phyloP scores from a whole-genome alignment of 2,113 vertebrate genomes.

The Todiramphus saurophagus region DNA sequence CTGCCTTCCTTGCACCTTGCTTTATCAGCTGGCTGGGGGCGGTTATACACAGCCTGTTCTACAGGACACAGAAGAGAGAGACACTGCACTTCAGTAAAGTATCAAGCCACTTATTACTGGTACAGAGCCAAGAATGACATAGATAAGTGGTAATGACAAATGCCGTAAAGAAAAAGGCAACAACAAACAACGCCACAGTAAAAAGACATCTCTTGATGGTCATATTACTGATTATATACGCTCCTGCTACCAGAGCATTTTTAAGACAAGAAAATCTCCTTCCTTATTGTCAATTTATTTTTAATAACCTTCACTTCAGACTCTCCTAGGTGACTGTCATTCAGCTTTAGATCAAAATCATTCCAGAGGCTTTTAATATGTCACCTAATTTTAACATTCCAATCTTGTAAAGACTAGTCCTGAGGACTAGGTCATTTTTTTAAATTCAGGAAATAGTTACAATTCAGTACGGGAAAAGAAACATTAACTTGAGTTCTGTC shows the following conservation, averaged over 20 bases:
- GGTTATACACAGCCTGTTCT: conserved; percentile 96
- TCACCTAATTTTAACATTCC: not conserved
- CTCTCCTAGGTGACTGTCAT: not conserved
- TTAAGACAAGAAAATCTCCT: not conserved
- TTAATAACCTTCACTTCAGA: not conserved
- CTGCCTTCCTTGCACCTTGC: conserved; percentile 82
- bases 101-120: not conserved
- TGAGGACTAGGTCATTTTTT: not conserved
- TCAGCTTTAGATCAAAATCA: not conserved
- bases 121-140: not conserved
- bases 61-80: not conserved
- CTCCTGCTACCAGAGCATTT: not conserved
- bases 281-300: not conserved
- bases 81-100: not conserved
- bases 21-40: conserved; percentile 84
- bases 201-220: not conserved
- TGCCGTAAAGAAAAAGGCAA: not conserved
- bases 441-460: not conserved
- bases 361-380: not conserved
- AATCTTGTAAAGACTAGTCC: not conserved
- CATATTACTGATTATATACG: fast-evolving
- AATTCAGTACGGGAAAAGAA: not conserved
- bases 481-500: not conserved
- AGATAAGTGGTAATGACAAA: not conserved
- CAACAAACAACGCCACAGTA: too few species aligned